Evolutionary conservation across 2,888 invertebrate genomes (phyloP).

Genomic region (Oscheius myriophilus): DNA sequence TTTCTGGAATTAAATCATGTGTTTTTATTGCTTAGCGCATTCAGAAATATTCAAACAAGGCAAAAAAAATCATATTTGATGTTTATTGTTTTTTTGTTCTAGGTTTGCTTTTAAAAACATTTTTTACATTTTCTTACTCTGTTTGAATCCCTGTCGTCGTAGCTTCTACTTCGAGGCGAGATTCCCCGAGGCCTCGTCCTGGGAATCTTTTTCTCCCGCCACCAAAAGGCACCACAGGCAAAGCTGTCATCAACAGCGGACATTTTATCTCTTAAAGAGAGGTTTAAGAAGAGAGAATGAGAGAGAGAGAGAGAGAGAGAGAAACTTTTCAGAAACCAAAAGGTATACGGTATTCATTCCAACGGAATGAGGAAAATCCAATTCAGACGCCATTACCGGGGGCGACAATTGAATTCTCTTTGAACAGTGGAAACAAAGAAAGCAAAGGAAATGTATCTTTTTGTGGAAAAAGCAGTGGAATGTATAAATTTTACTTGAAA

Average conservation of each 20-base stretch:
- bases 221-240: slow-evolving; percentile 49
- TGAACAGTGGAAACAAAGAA: not conserved
- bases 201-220: slow-evolving; percentile 50
- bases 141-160: slow-evolving; percentile 29
- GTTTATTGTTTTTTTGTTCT: too few relatives aligned
- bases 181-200: slow-evolving; percentile 26
- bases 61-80: too few relatives aligned
- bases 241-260: slow-evolving; percentile 27
- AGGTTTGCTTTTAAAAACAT: too few relatives aligned
- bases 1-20: too few relatives aligned
- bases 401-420: too few relatives aligned
- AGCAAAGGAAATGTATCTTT: not conserved
- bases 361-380: not conserved
- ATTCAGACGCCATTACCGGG: too few relatives aligned
- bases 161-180: slow-evolving; percentile 45
- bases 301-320: not conserved
- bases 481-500: too few relatives aligned
- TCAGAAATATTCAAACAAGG: too few relatives aligned
- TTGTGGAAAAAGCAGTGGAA: not conserved
- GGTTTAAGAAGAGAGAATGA: not conserved
- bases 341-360: not conserved
- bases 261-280: slow-evolving; percentile 14
- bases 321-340: not conserved
- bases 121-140: slow-evolving; percentile 15
- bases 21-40: too few relatives aligned